Conservation (phyloP, 2,888 invertebrate genomes). For the Aporophyla lueneburgensis region DNA sequence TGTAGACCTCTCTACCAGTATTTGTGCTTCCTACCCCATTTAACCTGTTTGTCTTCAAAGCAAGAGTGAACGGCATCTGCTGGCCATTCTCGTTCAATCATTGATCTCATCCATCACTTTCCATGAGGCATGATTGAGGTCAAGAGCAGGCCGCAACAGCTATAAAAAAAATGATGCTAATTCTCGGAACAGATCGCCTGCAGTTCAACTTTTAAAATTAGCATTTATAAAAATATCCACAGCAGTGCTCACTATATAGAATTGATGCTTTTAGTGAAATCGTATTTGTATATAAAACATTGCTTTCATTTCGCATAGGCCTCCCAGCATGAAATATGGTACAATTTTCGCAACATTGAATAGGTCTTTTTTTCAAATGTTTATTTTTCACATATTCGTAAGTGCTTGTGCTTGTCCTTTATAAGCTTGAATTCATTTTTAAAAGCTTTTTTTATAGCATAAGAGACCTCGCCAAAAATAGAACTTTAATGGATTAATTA, state of each 20-base stretch:
- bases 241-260: constrained; percentile 13
- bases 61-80: too few relatives aligned
- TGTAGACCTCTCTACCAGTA: too few relatives aligned
- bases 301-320: constrained; percentile 4
- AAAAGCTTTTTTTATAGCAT: constrained; percentile 4
- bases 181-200: neutral
- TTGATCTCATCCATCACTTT: too few relatives aligned
- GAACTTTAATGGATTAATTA: constrained; percentile 9
- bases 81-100: too few relatives aligned
- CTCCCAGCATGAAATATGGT: constrained; percentile 31
- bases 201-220: neutral
- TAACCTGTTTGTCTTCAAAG: too few relatives aligned
- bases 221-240: neutral
- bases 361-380: constrained; percentile 32
- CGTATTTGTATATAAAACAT: constrained; percentile 42
- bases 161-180: neutral
- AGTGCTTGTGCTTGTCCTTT: constrained; percentile 21
- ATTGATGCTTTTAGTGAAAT: constrained; percentile 46
- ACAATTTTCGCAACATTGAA: constrained; percentile 29
- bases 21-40: too few relatives aligned
- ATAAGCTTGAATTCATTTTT: constrained; percentile 8
- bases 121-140: too few relatives aligned
- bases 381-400: constrained; percentile 24
- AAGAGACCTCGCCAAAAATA: neutral
- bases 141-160: too few relatives aligned